Evolutionary conservation across 2,113 vertebrate genomes (phyloP).

Genomic region (Sceloporus undulatus): DNA sequence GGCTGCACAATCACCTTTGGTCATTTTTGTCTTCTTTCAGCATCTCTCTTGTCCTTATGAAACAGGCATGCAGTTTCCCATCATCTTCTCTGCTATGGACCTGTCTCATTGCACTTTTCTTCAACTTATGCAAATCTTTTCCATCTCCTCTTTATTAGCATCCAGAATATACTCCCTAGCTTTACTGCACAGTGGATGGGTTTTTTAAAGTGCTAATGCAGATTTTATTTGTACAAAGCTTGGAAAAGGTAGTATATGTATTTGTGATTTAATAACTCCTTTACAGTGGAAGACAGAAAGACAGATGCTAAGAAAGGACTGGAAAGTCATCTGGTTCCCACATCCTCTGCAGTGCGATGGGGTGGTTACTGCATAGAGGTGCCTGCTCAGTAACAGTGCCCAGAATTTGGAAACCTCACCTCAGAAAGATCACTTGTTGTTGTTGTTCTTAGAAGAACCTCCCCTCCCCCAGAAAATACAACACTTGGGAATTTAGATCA

Average conservation of each 20-base stretch:
- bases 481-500: too few species aligned
- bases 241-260: too few species aligned
- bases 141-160: background rate
- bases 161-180: background rate
- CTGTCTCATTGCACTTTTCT: constrained; percentile 2
- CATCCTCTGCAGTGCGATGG: background rate
- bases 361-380: background rate
- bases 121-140: constrained; percentile 1
- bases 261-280: too few species aligned
- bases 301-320: background rate
- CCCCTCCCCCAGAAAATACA: too few species aligned
- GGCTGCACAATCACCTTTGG: background rate
- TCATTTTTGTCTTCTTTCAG: background rate
- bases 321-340: background rate
- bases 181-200: background rate
- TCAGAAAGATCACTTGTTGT: background rate
- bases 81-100: background rate
- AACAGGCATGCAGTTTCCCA: background rate
- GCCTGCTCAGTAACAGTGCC: background rate
- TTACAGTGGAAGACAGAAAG: background rate
- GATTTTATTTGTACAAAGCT: background rate
- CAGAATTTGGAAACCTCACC: background rate
- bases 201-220: background rate
- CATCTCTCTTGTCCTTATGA: background rate
- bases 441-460: too few species aligned